These are phyloP conservation scores for Halcyon leucocephala DNA, from an alignment of 2,797 vertebrate species.

Conservation along the genomic window DNA sequence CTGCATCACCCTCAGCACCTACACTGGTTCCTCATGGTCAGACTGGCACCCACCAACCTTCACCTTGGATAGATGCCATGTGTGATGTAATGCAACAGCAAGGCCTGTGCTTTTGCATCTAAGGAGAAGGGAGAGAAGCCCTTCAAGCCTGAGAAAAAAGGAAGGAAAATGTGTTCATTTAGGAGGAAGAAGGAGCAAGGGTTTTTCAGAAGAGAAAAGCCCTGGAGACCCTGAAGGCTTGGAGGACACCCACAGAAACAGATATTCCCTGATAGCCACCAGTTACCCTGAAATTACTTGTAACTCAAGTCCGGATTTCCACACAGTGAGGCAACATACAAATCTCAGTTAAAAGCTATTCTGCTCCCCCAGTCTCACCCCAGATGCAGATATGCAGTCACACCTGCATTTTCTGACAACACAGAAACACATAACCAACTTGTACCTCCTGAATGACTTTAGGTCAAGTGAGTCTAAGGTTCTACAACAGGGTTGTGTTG, in stretches of 20 bases:
- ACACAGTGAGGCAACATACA: not conserved
- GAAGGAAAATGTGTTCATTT: not conserved
- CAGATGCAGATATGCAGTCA: not conserved
- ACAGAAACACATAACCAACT: not conserved
- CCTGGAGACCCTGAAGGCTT: not conserved
- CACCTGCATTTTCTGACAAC: not conserved
- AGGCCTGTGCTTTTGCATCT: not conserved
- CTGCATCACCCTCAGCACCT: not conserved
- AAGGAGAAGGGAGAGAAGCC: not conserved
- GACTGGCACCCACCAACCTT: not conserved
- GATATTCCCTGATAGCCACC: not conserved
- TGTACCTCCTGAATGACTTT: not conserved
- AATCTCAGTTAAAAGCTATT: not conserved
- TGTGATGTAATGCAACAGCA: accelerated
- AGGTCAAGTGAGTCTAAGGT: not conserved
- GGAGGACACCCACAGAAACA: not conserved
- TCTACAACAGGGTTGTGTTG: not conserved
- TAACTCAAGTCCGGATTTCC: not conserved
- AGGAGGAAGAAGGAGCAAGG: not conserved
- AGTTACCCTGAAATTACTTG: not conserved
- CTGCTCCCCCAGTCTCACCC: not conserved
- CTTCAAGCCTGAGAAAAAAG: not conserved
- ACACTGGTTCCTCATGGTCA: not conserved
- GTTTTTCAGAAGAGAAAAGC: not conserved
- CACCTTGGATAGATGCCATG: not conserved